Evolutionary conservation across 2,888 invertebrate species (phyloP).

Genomic region (Pseudanteris insignis): DNA sequence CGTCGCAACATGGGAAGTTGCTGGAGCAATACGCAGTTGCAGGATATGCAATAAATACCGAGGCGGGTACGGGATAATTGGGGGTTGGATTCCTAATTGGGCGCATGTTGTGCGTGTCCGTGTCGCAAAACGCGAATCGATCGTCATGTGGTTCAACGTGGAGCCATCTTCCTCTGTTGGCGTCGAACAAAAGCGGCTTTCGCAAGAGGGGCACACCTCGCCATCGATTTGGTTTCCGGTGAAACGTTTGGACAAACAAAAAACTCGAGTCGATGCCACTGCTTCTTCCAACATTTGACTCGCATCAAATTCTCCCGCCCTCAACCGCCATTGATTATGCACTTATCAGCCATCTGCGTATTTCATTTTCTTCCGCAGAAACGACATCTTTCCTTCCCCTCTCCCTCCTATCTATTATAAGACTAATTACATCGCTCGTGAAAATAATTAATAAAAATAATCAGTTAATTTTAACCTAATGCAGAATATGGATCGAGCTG

Average conservation of each 20-base stretch:
- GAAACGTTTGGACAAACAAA: conserved; percentile 55
- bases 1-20: conserved; percentile 51
- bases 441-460: too few relatives aligned
- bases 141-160: conserved; percentile 53
- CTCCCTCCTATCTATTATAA: too few relatives aligned
- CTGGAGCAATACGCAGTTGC: conserved; percentile 50
- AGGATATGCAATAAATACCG: conserved; percentile 46
- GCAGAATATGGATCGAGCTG: too few relatives aligned
- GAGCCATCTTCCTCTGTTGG: conserved; percentile 34
- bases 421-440: too few relatives aligned
- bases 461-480: too few relatives aligned
- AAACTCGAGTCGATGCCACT: conserved; percentile 45
- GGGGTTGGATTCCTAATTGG: conserved; percentile 41
- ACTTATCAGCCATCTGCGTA: conserved; percentile 46
- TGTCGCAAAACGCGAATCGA: conserved; percentile 44
- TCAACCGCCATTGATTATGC: conserved; percentile 37
- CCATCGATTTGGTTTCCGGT: conserved; percentile 58
- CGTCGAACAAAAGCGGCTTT: conserved; percentile 38
- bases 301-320: conserved; percentile 42
- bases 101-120: conserved; percentile 42
- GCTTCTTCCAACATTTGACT: conserved; percentile 48
- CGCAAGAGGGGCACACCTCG: conserved; percentile 39
- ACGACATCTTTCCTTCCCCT: too few relatives aligned
- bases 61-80: conserved; percentile 45
- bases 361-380: conserved; percentile 26